Evolutionary conservation across 2,888 invertebrate genomes (phyloP).

Genomic region (Atherix ibis): DNA sequence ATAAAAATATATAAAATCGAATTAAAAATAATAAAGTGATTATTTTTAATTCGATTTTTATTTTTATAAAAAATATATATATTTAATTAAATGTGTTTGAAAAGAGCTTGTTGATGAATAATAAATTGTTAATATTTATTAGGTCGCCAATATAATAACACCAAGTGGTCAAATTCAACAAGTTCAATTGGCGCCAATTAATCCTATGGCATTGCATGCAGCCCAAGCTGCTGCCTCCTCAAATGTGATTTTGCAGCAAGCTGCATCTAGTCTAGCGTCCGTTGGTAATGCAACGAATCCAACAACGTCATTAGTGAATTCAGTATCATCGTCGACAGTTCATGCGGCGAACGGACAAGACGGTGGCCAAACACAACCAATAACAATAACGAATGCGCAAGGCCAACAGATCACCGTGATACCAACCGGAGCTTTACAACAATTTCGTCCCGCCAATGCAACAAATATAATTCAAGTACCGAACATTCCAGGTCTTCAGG

Average conservation of each 20-base stretch:
- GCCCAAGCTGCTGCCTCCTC: constrained; percentile 15
- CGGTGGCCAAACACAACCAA: constrained; percentile 38
- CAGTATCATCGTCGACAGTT: constrained; percentile 5
- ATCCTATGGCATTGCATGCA: constrained; percentile 28
- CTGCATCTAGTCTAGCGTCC: constrained; percentile 16
- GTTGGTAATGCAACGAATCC: constrained; percentile 14
- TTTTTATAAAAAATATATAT: no score
- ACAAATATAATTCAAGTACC: constrained; percentile 26
- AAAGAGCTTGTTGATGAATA: no score
- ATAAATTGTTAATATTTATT: constrained; percentile 42
- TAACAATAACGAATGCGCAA: constrained; percentile 55
- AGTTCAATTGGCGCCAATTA: constrained; percentile 62
- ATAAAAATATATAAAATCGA: no score
- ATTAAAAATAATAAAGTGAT: no score
- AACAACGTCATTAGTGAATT: constrained; percentile 9
- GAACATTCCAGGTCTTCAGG: constrained; percentile 22
- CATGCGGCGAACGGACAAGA: constrained; percentile 18
- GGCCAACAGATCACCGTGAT: constrained; percentile 76
- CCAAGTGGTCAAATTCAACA: constrained; percentile 81
- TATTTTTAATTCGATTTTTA: no score
- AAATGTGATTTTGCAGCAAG: constrained; percentile 16
- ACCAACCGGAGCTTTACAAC: constrained; percentile 47
- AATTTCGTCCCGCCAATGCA: constrained; percentile 21
- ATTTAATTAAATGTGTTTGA: no score
- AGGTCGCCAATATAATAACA: constrained; percentile 70